Conservation (phyloP, 2,888 invertebrate genomes). For the Adineta ricciae region DNA sequence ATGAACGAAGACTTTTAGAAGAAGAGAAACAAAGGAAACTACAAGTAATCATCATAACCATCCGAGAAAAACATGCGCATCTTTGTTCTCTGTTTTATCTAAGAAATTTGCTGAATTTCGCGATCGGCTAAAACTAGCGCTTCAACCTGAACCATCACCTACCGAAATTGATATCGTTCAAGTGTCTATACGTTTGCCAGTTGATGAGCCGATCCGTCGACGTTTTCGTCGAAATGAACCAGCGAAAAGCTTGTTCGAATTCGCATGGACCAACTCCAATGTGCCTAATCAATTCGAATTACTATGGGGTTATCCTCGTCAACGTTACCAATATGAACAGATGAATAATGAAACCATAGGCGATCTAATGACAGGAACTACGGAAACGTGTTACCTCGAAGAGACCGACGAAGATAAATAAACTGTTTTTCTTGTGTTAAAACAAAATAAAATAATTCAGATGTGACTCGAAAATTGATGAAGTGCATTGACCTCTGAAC, state of each 20-base stretch:
- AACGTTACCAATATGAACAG: background rate
- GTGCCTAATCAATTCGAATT: constrained; percentile 21
- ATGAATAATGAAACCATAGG: background rate
- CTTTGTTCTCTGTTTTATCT: background rate
- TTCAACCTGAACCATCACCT: background rate
- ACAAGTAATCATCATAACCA: background rate
- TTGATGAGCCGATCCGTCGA: background rate
- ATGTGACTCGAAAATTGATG: background rate
- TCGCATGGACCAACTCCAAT: background rate
- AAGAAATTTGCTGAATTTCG: constrained; percentile 11
- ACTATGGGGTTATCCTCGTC: constrained; percentile 18
- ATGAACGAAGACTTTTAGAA: background rate
- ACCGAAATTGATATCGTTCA: background rate
- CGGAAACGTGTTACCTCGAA: background rate
- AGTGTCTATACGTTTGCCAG: constrained; percentile 17
- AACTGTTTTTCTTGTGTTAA: background rate
- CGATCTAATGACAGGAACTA: background rate
- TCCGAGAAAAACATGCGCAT: accelerated
- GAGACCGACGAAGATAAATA: background rate
- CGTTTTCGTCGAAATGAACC: background rate
- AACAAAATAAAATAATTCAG: background rate
- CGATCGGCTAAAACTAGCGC: background rate
- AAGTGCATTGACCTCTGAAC: no score
- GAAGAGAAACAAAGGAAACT: background rate
- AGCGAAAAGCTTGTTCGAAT: constrained; percentile 4